Conservation (phyloP, 2,113 vertebrate genomes). For the Melospiza georgiana region DNA sequence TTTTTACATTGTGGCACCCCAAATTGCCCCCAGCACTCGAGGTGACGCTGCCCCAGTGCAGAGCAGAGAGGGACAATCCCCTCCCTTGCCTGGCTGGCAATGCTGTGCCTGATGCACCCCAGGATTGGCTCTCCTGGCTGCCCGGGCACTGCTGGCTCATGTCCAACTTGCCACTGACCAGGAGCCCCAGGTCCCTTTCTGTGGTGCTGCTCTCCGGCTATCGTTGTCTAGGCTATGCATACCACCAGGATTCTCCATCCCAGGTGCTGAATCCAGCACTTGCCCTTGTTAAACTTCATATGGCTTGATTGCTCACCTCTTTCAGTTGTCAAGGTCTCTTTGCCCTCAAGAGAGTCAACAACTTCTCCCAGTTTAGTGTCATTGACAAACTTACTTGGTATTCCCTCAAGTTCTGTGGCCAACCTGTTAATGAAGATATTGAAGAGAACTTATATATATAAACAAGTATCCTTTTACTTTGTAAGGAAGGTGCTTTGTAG, state of each 20-base stretch:
- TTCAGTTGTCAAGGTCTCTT: background rate
- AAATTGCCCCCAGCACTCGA: background rate
- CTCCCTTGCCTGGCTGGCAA: accelerated
- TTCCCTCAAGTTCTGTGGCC: background rate
- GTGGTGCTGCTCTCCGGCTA: accelerated
- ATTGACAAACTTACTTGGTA: background rate
- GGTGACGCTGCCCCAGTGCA: accelerated
- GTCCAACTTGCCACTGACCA: accelerated
- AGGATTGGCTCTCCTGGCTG: background rate
- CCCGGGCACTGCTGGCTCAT: background rate
- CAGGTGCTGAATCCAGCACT: background rate
- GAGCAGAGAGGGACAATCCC: background rate
- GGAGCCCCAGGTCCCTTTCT: background rate
- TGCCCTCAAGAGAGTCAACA: accelerated
- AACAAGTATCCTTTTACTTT: background rate
- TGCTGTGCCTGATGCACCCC: background rate
- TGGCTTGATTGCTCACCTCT: background rate
- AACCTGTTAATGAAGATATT: background rate
- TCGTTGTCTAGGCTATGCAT: accelerated
- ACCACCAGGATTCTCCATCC: background rate
- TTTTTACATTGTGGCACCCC: background rate
- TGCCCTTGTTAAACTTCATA: background rate
- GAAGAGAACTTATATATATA: background rate
- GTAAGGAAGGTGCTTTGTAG: background rate
- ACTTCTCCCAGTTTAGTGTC: background rate